Evolutionary conservation across 2,888 invertebrate genomes (phyloP), one percentile per base, ranked within the genome.

Genomic region (Drosophila algonquin): DNA sequence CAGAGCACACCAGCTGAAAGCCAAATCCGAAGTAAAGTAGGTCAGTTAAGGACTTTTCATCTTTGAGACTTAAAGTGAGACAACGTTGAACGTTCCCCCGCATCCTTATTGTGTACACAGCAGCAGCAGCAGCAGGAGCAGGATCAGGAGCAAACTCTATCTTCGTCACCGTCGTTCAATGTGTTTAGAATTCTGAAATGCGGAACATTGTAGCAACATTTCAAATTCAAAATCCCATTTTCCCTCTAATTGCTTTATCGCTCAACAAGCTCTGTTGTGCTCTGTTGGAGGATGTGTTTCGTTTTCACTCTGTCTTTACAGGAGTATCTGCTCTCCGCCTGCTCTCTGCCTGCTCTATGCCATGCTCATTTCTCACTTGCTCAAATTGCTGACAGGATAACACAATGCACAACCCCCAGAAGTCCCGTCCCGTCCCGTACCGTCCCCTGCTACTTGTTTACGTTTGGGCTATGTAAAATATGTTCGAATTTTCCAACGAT

Each of bases 381-480:
- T 53, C 58, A 50, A 35, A 24, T 58, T 67, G 81, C 81, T 73
- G 87, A 83, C 84, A 77, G 75, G 44, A 79, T 63, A 35, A 35
- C 12, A 61, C 65, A 61, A 58, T 58, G 40, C 54, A 56, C 54
- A 56, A 48, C 44, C 61, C 71, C 50, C 50, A 24, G 64, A 53
- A 32, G 52, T 16, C 16, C 32, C 40, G 21, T 3, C 21, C 21
- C 21, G 3, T 21, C 21, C 21, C 21, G 21, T 21, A 1, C 21
- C 21, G 21, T 21, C 16, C 32, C 40, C 47, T 50, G 48, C 24
- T 67, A 50, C 63, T 52, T 91, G 86, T 90, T 90, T 91, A 81
- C 80, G 87, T 90, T 90, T 90, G 82, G 80, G 77, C 90, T 91
- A 79, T 89, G 81, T 77, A 84, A 90, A 90, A 91, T 91, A 91